A percentile compares a stretch with the other conserved stretches of the same genome.
Conservation (phyloP, 2,888 invertebrate genomes). For the Polia nebulosa region DNA sequence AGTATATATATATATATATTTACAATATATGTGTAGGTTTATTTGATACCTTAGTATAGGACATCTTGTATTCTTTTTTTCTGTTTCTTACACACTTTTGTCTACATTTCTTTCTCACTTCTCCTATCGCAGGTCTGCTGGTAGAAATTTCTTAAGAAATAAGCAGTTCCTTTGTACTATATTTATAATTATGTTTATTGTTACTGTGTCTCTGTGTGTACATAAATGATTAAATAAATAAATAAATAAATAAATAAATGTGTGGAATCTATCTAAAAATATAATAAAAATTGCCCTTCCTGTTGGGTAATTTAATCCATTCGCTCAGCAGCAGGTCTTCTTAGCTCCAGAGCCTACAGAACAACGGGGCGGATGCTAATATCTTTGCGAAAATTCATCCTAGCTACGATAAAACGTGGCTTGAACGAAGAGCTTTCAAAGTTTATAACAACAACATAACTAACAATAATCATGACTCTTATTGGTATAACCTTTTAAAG, state of each 20-base stretch:
- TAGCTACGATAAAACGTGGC: neutral
- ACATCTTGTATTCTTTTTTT: too few relatives aligned
- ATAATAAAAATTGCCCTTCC: neutral
- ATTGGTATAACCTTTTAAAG: conserved; percentile 47
- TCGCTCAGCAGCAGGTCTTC: neutral
- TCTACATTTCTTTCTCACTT: too few relatives aligned
- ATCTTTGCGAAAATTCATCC: neutral
- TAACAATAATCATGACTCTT: conserved; percentile 55
- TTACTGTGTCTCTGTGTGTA: too few relatives aligned
- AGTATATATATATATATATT: too few relatives aligned
- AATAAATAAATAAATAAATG: neutral
- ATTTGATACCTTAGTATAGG: too few relatives aligned
- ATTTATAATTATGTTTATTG: too few relatives aligned
- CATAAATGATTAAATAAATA: too few relatives aligned
- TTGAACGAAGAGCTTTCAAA: neutral
- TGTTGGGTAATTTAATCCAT: neutral
- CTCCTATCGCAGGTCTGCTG: too few relatives aligned
- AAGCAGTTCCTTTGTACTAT: too few relatives aligned
- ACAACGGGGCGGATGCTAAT: neutral
- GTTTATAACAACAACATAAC: conserved; percentile 20
- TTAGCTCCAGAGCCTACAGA: neutral
- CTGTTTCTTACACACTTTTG: too few relatives aligned
- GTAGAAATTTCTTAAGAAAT: too few relatives aligned
- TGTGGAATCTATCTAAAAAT: neutral
- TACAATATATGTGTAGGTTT: too few relatives aligned